A percentile compares a stretch with the other conserved stretches of the same genome.
Conservation (phyloP, 2,888 invertebrate species). For the Oscheius sp. region DNA sequence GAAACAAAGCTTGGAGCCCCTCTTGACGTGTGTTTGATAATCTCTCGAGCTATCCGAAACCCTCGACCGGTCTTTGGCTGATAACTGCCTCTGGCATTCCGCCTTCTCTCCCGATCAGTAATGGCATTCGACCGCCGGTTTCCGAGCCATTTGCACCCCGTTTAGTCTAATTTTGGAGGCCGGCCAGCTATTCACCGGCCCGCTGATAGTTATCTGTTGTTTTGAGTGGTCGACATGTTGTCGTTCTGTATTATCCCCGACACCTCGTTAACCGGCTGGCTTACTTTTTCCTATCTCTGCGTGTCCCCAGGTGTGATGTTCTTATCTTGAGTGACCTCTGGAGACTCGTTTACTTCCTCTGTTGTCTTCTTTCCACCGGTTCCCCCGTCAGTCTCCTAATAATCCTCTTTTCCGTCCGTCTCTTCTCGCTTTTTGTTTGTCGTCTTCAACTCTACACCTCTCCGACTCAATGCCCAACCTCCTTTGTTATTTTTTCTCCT, state of each 20-base stretch:
- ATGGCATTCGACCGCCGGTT: neutral
- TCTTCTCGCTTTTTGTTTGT: slow-evolving; percentile 37
- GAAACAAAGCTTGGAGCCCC: neutral
- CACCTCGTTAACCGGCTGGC: neutral
- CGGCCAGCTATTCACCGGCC: slow-evolving; percentile 20
- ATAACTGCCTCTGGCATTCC: too few relatives aligned
- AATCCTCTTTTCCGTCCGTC: slow-evolving; percentile 33
- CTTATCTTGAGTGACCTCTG: neutral
- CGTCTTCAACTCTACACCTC: slow-evolving; percentile 14
- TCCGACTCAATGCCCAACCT: neutral
- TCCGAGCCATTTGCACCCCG: slow-evolving; percentile 7
- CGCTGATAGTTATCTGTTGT: slow-evolving; percentile 37
- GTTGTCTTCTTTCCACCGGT: neutral
- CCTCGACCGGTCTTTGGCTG: slow-evolving; percentile 21
- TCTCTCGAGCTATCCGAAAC: slow-evolving; percentile 26
- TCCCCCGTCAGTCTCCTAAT: slow-evolving; percentile 29
- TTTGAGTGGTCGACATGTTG: slow-evolving; percentile 26
- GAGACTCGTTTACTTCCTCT: neutral
- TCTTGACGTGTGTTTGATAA: slow-evolving; percentile 14
- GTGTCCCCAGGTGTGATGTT: slow-evolving; percentile 13
- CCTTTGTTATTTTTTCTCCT: neutral
- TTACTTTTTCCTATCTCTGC: neutral
- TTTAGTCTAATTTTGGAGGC: slow-evolving; percentile 28
- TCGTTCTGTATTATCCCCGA: slow-evolving; percentile 30
- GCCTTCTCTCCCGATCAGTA: neutral